Base-by-base conservation (phyloP, 2,797 vertebrate genomes). In the Myiotriccus ornatus region DNA sequence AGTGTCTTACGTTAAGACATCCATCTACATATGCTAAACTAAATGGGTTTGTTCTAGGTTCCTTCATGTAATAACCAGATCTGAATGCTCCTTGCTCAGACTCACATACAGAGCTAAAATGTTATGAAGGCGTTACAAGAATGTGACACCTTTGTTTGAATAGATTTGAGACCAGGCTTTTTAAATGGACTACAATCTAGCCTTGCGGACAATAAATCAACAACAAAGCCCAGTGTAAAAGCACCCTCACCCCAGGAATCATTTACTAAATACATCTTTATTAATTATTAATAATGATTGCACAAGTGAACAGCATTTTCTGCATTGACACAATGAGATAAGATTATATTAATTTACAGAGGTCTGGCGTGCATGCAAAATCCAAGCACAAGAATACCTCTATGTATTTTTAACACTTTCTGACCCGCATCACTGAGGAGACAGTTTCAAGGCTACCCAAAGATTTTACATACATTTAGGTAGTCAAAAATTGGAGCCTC, bases 271-370 rank as follows among this genome's bases (percentile, higher is more conserved):
- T 89, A 60, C 8, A 57, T 37, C 25, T 97, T 97, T 94, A 95
- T 96, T 97, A 78, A 65, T 97, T 94, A 95, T 96, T 97, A 78
- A 65, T 59, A 63, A 35, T 55, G 37, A 52, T 63, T 76, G 52
- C 63, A 92, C 52, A 89, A 64, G 12, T 34, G 30, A 74, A 76
- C 64, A 91, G 52, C 57, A 75, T 43, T 87, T 94, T 76, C 59
- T 71, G n/a, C 30, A 34, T 50, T 47, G 37, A 73, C 53, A 62
- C 16, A 30, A 43, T 8, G 57, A 39, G 41, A 35, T 28, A 20
- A 46, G 19, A 75, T 53, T 52, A 63, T 39, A 62, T 16, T 46
- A 84, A 77, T 17, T 78, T 37, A 53, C 37, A 62, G 43, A 50
- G 12, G 35, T 85, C 57, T 78, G 55, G 14, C 13, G 10, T 28